Conservation (phyloP, 2,113 vertebrate genomes). For the Cochlearius cochlearius region DNA sequence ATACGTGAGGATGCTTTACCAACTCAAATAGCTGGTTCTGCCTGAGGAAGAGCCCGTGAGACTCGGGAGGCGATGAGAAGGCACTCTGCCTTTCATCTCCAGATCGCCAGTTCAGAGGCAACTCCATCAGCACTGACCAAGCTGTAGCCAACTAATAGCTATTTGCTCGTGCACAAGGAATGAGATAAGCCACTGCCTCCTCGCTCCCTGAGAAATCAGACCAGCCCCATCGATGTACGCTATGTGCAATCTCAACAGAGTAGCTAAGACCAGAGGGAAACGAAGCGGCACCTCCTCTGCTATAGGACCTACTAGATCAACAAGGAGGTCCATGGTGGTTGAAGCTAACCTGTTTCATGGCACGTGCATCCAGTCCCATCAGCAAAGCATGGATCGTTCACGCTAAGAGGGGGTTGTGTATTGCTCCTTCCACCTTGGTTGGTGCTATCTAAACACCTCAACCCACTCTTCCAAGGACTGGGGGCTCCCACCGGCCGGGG, state of each 20-base stretch:
- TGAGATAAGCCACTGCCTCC: background rate
- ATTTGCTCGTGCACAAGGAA: background rate
- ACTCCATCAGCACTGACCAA: background rate
- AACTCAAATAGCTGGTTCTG: background rate
- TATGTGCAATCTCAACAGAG: background rate
- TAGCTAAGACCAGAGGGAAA: background rate
- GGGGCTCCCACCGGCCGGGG: background rate
- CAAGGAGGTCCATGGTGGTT: background rate
- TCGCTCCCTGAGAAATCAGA: background rate
- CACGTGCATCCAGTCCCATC: rapidly evolving
- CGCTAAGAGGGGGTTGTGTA: rapidly evolving
- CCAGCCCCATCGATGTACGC: background rate
- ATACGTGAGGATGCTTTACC: background rate
- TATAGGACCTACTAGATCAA: background rate
- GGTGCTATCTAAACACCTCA: background rate
- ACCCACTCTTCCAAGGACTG: background rate
- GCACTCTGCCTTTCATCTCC: background rate
- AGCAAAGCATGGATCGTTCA: background rate
- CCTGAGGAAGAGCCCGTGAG: background rate
- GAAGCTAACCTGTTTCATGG: background rate
- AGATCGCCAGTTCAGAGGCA: background rate
- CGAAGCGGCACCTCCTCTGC: background rate
- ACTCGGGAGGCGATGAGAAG: background rate
- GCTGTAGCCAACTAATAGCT: background rate
- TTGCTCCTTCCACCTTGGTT: background rate